Evolutionary conservation across 2,888 invertebrate genomes (phyloP).

Genomic region (Tiphia femorata): DNA sequence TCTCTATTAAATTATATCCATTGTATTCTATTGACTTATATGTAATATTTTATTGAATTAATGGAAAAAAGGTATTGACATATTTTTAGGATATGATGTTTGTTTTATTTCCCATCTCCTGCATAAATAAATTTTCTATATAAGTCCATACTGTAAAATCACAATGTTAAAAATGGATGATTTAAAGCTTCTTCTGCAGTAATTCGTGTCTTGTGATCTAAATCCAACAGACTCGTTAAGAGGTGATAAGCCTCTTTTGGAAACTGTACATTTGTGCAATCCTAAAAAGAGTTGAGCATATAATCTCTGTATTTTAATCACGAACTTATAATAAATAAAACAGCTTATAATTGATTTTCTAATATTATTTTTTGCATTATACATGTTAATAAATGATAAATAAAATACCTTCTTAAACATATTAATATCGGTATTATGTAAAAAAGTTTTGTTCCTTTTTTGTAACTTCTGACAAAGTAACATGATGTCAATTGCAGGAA

Average conservation of each 20-base stretch:
- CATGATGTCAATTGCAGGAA: conserved; percentile 69
- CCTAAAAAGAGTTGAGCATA: conserved; percentile 40
- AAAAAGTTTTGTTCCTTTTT: conserved; percentile 46
- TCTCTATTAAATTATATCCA: neutral
- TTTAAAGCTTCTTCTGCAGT: conserved; percentile 80
- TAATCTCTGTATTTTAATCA: neutral
- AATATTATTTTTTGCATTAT: neutral
- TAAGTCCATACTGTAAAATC: neutral
- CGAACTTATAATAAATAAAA: neutral
- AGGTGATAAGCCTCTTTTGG: conserved; percentile 83
- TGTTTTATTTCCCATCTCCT: neutral
- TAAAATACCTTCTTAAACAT: conserved; percentile 53
- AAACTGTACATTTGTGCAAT: conserved; percentile 70
- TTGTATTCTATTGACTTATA: conserved; percentile 10
- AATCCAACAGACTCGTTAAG: conserved; percentile 78
- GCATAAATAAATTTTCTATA: neutral
- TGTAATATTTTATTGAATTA: neutral
- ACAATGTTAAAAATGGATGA: conserved; percentile 78
- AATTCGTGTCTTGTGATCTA: conserved; percentile 82
- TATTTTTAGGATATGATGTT: neutral
- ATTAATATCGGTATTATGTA: conserved; percentile 26
- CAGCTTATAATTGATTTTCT: too few relatives aligned
- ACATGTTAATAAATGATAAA: conserved; percentile 28
- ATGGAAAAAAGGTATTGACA: neutral
- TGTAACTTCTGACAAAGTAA: conserved; percentile 61